These are phyloP conservation scores for Oriolus oriolus DNA, from an alignment of 2,113 vertebrate species.

Conservation along the genomic window DNA sequence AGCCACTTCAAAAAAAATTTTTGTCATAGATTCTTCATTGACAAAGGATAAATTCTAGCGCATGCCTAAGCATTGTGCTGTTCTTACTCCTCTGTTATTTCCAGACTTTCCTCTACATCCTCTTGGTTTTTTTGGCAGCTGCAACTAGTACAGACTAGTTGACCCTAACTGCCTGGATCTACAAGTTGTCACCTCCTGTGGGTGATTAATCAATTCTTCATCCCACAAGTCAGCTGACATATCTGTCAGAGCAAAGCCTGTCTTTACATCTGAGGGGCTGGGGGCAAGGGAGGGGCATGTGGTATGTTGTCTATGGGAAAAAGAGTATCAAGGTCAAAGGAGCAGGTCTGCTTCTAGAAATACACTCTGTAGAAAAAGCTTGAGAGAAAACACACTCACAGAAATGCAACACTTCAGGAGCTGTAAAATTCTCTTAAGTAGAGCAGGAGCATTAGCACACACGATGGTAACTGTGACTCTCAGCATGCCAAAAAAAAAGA, in stretches of 20 bases:
- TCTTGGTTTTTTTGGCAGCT: background rate
- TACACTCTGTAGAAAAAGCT: background rate
- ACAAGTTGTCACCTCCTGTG: background rate
- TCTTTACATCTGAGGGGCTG: background rate
- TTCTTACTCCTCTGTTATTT: background rate
- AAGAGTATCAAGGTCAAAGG: background rate
- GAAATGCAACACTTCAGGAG: background rate
- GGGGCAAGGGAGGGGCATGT: background rate
- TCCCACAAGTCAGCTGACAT: background rate
- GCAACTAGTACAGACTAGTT: background rate
- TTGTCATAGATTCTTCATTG: background rate
- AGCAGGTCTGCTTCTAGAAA: background rate
- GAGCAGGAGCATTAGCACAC: background rate
- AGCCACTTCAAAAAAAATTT: background rate
- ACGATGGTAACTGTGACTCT: background rate
- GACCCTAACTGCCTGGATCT: background rate
- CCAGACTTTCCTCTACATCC: background rate
- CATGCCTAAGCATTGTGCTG: background rate
- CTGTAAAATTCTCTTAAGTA: background rate
- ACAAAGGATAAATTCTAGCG: background rate
- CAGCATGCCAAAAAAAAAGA: background rate
- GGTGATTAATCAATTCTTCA: background rate
- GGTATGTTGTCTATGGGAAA: background rate
- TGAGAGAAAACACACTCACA: background rate
- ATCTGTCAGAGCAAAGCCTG: background rate